Evolutionary conservation across 2,797 vertebrate species (phyloP), one percentile per base, ranked within the genome.

Genomic region (Prunella strophiata): DNA sequence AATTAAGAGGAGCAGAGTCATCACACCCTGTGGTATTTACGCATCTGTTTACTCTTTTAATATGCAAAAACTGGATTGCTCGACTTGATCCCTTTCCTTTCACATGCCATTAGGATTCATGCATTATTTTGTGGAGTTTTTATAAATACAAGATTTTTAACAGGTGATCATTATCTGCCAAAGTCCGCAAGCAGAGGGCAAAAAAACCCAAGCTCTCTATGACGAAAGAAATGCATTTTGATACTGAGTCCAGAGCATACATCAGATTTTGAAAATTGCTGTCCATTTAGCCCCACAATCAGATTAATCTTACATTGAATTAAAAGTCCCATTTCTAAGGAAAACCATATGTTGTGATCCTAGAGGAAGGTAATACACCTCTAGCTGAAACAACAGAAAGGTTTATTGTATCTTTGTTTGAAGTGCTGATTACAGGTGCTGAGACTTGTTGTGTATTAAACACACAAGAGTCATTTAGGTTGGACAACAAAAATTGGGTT

Each of bases 101-200:
- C 62, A 66, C 1, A 16, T 22, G 23, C 9, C 8, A 34, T 54
- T 84, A 61, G 22, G 26, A 59, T 74, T 77, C 16, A 68, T 26
- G 63, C 4, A 38, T 7, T 52, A 48, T 45, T 40, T 21, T 48
- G 45, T 5, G 6, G 32, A 19, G 19, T 32, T 63, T 61, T 50
- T 54, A 62, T 2, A 72, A 50, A 54, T 7, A 34, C 25, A 70
- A 58, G 23, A n/a, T 55, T 5, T 26, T 54, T 62, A 72, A 61
- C 5, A 70, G n/a, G 27, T 58, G 52, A 73, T 47, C 15, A 36
- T 8, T 40, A 83, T 13, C 38, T 38, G 58, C 10, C 16, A 47
- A 27, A 71, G n/a, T 5, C n/a, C 23, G 34, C 5, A 80, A 85
- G 10, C 0, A 20, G 4, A 9, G 2, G 2, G 3, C 2, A 2